These are phyloP conservation scores for Notodromas monacha DNA, from an alignment of 2,888 invertebrate species.

Conservation along the genomic window DNA sequence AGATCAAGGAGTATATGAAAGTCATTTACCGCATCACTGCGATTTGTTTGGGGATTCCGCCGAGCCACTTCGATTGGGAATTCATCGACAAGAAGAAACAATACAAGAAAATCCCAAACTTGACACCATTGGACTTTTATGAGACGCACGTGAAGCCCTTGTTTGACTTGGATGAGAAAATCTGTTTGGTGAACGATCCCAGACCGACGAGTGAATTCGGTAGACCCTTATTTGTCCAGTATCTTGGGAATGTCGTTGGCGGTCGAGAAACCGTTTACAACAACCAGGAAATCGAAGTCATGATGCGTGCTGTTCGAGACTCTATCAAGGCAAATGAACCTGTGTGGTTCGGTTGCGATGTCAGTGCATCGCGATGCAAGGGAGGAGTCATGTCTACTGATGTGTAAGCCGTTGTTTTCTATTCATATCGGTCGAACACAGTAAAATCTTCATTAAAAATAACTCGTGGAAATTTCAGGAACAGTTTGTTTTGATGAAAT, in stretches of 20 bases:
- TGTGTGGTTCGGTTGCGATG: slow-evolving; percentile 76
- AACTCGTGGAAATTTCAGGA: too few relatives aligned
- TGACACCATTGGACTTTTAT: slow-evolving; percentile 48
- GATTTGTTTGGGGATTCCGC: slow-evolving; percentile 51
- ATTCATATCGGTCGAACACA: too few relatives aligned
- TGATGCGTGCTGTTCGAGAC: slow-evolving; percentile 36
- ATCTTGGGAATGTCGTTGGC: slow-evolving; percentile 53
- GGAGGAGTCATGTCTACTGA: too few relatives aligned
- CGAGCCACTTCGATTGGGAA: slow-evolving; percentile 42
- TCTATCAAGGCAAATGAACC: slow-evolving; percentile 47
- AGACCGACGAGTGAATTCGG: slow-evolving; percentile 42
- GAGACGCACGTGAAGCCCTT: slow-evolving; percentile 35
- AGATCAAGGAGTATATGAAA: slow-evolving; percentile 33
- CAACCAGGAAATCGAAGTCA: slow-evolving; percentile 44
- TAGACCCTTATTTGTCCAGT: slow-evolving; percentile 47
- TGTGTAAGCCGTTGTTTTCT: too few relatives aligned
- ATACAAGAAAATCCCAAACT: slow-evolving; percentile 34
- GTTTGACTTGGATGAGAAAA: slow-evolving; percentile 49
- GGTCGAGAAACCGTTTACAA: slow-evolving; percentile 47
- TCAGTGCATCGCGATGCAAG: too few relatives aligned
- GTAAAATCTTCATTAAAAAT: too few relatives aligned
- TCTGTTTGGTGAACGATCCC: slow-evolving; percentile 58
- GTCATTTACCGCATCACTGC: slow-evolving; percentile 45
- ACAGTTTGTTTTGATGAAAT: too few relatives aligned
- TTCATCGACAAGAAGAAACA: slow-evolving; percentile 49